Conservation (phyloP, 2,888 invertebrate species). For the Schizaphis graminum region DNA sequence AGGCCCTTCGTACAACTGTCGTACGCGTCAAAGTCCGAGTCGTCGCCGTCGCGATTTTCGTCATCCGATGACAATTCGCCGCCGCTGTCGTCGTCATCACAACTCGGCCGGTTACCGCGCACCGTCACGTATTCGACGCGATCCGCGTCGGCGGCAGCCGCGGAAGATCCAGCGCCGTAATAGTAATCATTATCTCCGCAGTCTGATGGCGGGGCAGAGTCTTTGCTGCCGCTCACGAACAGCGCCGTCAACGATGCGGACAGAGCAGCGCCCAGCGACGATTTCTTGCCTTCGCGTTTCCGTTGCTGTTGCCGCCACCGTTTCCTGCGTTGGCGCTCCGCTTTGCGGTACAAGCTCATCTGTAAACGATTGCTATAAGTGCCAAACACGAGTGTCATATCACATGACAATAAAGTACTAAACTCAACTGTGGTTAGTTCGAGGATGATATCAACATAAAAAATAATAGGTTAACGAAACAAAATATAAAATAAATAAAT, state of each 20-base stretch:
- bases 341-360: slow-evolving; percentile 51
- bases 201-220: not conserved
- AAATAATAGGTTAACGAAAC: not conserved
- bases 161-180: not conserved
- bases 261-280: slow-evolving; percentile 34
- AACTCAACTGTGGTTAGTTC: not conserved
- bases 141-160: not conserved
- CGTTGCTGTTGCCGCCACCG: not conserved
- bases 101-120: not conserved
- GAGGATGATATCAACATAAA: not conserved
- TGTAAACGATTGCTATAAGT: not conserved
- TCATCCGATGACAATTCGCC: not conserved
- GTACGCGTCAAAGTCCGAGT: not conserved
- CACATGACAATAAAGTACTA: not conserved
- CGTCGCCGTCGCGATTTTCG: not conserved
- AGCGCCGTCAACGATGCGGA: slow-evolving; percentile 44
- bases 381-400: not conserved
- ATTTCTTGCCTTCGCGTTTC: slow-evolving; percentile 26
- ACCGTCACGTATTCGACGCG: slow-evolving; percentile 50
- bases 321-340: not conserved
- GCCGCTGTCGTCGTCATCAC: not conserved
- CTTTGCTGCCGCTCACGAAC: not conserved
- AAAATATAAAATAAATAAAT: not conserved
- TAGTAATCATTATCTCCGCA: not conserved
- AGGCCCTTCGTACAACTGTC: slow-evolving; percentile 15